Percentiles rank a stretch among this genome's conserved stretches.
These are phyloP conservation scores for Nanorana parkeri DNA, from an alignment of 2,113 vertebrate genomes.

Conservation along the genomic window DNA sequence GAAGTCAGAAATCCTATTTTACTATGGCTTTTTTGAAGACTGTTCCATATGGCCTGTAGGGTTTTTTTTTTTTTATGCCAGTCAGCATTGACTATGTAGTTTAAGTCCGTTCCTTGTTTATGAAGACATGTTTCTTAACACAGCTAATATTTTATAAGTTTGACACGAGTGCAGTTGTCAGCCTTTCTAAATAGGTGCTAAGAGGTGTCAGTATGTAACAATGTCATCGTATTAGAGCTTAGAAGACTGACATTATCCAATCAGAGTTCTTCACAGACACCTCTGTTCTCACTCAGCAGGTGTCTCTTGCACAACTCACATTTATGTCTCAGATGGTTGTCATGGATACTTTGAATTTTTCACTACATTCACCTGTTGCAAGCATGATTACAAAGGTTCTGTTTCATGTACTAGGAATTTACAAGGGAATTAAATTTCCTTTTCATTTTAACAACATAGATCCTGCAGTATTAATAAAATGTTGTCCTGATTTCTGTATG, in stretches of 20 bases:
- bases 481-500: no score
- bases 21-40: no score
- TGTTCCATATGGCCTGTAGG: no score
- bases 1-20: no score
- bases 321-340: constrained; percentile 19
- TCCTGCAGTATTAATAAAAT: neutral
- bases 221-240: constrained; percentile 7
- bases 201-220: constrained; percentile 22
- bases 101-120: neutral
- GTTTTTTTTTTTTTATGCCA: no score
- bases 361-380: constrained; percentile 29
- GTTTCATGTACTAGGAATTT: neutral
- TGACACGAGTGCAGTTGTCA: neutral
- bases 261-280: constrained; percentile 31
- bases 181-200: constrained; percentile 38
- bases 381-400: constrained; percentile 34
- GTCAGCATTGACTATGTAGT: no score
- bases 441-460: constrained; percentile 11
- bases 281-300: constrained; percentile 38
- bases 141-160: constrained; percentile 29
- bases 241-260: constrained; percentile 11
- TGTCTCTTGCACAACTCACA: constrained; percentile 15
- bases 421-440: neutral
- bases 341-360: constrained; percentile 41
- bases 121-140: neutral